These are phyloP conservation scores for Ruditapes philippinarum DNA, from an alignment of 1,140 invertebrate species.

Conservation along the genomic window DNA sequence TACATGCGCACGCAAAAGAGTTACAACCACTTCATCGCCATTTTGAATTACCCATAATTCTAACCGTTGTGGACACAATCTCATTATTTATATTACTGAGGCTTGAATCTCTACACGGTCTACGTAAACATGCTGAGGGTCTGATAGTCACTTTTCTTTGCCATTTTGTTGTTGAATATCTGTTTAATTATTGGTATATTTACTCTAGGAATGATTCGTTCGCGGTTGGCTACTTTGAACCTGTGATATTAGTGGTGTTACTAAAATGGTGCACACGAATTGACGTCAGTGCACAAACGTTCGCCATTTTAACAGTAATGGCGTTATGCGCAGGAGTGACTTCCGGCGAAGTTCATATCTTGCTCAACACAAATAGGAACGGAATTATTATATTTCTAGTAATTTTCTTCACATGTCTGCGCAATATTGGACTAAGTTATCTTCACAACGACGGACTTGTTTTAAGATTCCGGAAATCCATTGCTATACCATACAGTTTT, in stretches of 20 bases:
- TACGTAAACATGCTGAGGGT: conserved; percentile 34
- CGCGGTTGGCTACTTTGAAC: conserved; percentile 60
- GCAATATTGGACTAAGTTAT: conserved; percentile 61
- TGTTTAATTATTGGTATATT: conserved; percentile 60
- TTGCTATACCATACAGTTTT: conserved; percentile 25
- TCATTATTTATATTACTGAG: conserved; percentile 35
- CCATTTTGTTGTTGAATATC: conserved; percentile 39
- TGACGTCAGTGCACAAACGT: conserved; percentile 14
- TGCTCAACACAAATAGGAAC: conserved; percentile 37
- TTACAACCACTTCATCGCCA: conserved; percentile 56
- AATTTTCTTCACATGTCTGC: conserved; percentile 41
- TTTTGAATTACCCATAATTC: conserved; percentile 50
- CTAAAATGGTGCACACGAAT: conserved; percentile 33
- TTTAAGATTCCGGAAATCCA: conserved; percentile 28
- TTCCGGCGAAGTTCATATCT: conserved; percentile 45
- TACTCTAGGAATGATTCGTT: conserved; percentile 60
- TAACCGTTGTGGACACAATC: conserved; percentile 9
- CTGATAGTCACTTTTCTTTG: conserved; percentile 46
- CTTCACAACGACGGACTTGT: conserved; percentile 46
- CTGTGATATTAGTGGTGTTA: conserved; percentile 30
- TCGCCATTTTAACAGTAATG: conserved; percentile 11
- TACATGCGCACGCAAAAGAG: conserved; percentile 42
- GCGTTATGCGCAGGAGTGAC: conserved; percentile 35
- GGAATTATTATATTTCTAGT: conserved; percentile 60
- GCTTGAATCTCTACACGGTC: conserved; percentile 41